Evolutionary conservation across 2,797 vertebrate species (phyloP), one percentile per base, ranked within the genome.

Genomic region (Orestias chungarensis): DNA sequence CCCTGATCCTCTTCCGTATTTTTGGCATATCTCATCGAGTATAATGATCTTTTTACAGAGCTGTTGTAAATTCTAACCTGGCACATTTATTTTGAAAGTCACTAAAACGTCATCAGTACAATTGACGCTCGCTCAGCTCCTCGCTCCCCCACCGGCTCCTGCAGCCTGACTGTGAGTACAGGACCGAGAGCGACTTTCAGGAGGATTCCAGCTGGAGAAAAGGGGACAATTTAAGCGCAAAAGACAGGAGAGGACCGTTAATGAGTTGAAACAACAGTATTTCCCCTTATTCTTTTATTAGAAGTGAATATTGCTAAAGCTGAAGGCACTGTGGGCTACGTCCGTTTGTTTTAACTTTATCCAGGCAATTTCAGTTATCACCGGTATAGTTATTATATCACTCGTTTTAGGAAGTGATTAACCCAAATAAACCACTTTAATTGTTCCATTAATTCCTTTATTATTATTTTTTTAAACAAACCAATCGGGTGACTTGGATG

Each of bases 261-360:
- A 6, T 18, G n/a, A 38, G 20, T 6, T 71, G 10, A 68, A 9
- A 73, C 54, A n/a, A n/a, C n/a, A n/a, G n/a, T n/a, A n/a, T n/a
- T n/a, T n/a, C n/a, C n/a, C n/a, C n/a, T n/a, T n/a, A n/a, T n/a
- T n/a, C n/a, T n/a, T 18, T 72, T 68, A 44, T 52, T 49, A n/a
- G n/a, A 12, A 31, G 23, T 6, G 2, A 44, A 47, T 76, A 27
- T 29, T 12, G 25, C 27, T 17, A 38, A 54, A 68, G 52, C 74
- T 50, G 64, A 44, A 71, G 77, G 12, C 14, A 20, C 31, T 2
- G 44, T 79, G 75, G 67, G 68, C 84, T 77, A 52, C 27, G 71
- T 43, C 64, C 54, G 76, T 33, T 57, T 57, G 55, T 57, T 33
- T 57, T 18, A 87, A 88, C 76, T 89, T 89, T 65, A 59, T 87